Percentiles rank a stretch among this genome's conserved stretches.
Conservation (phyloP, 2,888 invertebrate genomes). For the Proisotoma minuta region DNA sequence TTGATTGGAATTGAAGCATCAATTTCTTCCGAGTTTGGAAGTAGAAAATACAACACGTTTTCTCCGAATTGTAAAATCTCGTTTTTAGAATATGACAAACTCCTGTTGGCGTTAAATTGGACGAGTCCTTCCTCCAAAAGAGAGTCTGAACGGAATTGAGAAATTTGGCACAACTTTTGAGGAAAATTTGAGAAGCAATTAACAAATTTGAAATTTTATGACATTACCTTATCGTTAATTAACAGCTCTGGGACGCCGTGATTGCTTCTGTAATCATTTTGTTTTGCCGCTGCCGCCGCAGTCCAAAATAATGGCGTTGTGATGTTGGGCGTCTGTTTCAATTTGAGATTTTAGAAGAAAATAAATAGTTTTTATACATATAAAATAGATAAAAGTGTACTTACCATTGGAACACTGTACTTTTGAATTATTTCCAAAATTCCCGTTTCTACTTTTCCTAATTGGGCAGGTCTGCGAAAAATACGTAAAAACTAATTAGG, state of each 20-base stretch:
- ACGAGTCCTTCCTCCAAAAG: conserved; percentile 15
- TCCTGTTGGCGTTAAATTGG: conserved; percentile 7
- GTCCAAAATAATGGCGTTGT: conserved; percentile 16
- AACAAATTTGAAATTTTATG: neutral
- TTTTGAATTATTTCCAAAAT: no score
- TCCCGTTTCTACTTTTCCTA: no score
- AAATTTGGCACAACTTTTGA: conserved; percentile 33
- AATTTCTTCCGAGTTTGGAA: neutral
- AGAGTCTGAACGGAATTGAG: conserved; percentile 32
- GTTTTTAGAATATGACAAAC: neutral
- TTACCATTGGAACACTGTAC: no score
- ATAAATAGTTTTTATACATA: no score
- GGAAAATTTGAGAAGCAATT: neutral
- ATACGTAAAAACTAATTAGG: no score
- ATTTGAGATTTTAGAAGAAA: no score
- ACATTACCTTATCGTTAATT: conserved; percentile 16
- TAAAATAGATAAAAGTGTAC: no score
- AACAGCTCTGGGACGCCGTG: conserved; percentile 8
- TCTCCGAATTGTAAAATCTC: conserved; percentile 7
- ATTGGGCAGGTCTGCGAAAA: no score
- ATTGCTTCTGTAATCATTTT: conserved; percentile 16
- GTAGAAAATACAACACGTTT: conserved; percentile 13
- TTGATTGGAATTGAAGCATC: neutral
- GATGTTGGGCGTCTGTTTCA: no score
- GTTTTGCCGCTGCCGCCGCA: conserved; percentile 6